phyloP scores from a whole-genome alignment of 1,140 invertebrate species.

The Meteorus sp. region DNA sequence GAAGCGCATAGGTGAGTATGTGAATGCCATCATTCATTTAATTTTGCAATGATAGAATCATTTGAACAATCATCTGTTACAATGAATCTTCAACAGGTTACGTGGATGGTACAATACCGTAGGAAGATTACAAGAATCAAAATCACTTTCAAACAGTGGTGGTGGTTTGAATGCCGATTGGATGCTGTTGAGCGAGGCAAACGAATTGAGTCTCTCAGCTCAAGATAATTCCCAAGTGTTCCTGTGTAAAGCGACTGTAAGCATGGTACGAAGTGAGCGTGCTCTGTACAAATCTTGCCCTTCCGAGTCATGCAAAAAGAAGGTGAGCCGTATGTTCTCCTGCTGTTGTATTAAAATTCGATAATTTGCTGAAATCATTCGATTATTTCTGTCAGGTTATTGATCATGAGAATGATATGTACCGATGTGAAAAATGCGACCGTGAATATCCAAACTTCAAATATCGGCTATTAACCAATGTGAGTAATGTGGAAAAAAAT shows the following conservation, averaged over 20 bases:
- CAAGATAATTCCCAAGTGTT: conserved; percentile 81
- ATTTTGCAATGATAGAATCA: conserved; percentile 3
- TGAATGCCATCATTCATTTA: conserved; percentile 3
- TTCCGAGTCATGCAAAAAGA: conserved; percentile 86
- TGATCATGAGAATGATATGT: conserved; percentile 85
- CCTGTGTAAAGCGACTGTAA: conserved; percentile 69
- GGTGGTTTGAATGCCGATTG: conserved; percentile 43
- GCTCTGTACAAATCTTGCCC: conserved; percentile 90
- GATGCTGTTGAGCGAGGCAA: conserved; percentile 75
- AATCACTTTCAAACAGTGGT: conserved; percentile 44
- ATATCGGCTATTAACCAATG: conserved; percentile 79
- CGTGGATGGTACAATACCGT: conserved; percentile 88
- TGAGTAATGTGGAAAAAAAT: conserved; percentile 56
- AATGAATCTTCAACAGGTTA: conserved; percentile 55
- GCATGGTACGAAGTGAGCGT: conserved; percentile 75
- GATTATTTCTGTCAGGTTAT: conserved; percentile 61
- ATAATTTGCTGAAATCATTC: conserved; percentile 5
- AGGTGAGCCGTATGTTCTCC: conserved; percentile 67
- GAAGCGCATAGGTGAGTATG: conserved; percentile 71
- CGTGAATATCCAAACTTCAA: conserved; percentile 82
- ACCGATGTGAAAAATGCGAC: conserved; percentile 93
- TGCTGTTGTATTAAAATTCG: conserved; percentile 1
- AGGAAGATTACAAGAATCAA: conserved; percentile 64
- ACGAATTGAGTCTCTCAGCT: conserved; percentile 65
- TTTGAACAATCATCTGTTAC: conserved; percentile 14